A percentile compares a stretch with the other conserved stretches of the same genome.
These are phyloP conservation scores for Eclectus roratus DNA, from an alignment of 2,113 vertebrate species.

Conservation along the genomic window DNA sequence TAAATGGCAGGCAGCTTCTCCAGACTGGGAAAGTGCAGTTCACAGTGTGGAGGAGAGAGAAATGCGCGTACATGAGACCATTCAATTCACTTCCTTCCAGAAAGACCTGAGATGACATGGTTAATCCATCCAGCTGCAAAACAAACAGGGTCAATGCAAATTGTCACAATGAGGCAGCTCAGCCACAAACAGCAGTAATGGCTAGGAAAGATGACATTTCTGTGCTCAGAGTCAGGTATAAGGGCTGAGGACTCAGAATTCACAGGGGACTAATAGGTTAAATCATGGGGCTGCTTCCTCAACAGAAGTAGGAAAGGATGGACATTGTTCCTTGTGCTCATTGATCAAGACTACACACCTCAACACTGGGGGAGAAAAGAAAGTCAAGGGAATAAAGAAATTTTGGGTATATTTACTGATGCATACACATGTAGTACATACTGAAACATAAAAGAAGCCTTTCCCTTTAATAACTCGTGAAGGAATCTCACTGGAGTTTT, in stretches of 20 bases:
- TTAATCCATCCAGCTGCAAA: background rate
- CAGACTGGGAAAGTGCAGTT: background rate
- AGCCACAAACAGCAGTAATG: background rate
- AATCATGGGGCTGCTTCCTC: background rate
- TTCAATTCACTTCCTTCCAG: background rate
- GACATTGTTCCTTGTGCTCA: background rate
- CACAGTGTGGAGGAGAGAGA: background rate
- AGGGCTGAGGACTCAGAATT: background rate
- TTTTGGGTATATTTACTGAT: background rate
- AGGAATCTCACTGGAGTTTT: background rate
- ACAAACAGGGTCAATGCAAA: background rate
- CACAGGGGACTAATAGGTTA: background rate
- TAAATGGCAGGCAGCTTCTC: background rate
- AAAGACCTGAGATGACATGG: accelerated
- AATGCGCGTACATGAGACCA: accelerated
- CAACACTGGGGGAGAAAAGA: background rate
- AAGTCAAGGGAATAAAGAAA: background rate
- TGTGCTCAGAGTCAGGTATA: accelerated
- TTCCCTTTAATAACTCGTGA: background rate
- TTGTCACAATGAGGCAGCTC: background rate
- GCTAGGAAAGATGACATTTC: background rate
- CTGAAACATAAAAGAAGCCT: background rate
- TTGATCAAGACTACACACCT: background rate
- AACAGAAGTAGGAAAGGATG: background rate
- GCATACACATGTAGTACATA: accelerated